These are phyloP conservation scores for Phalacrocorax aristotelis DNA, from an alignment of 2,113 vertebrate species.

Conservation along the genomic window DNA sequence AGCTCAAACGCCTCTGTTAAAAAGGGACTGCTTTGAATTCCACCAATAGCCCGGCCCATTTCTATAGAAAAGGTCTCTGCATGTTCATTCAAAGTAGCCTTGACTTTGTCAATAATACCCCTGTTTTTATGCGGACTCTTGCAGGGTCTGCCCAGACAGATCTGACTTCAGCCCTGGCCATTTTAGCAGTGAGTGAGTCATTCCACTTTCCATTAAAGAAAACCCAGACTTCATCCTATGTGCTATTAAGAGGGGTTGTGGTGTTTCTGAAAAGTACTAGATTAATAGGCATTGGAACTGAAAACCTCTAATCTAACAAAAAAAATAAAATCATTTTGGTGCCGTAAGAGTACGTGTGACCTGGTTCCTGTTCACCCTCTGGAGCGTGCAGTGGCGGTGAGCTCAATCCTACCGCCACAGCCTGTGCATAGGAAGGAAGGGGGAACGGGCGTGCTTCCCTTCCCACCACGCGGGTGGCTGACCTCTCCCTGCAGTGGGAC, in stretches of 20 bases:
- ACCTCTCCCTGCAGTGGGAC: neutral
- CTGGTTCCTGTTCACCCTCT: neutral
- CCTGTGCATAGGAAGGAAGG: neutral
- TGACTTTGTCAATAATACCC: neutral
- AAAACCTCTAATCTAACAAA: neutral
- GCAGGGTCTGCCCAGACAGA: neutral
- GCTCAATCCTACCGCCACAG: rapidly evolving
- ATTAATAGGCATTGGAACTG: neutral
- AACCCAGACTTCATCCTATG: neutral
- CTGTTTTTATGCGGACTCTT: neutral
- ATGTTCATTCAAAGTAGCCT: neutral
- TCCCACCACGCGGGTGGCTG: rapidly evolving
- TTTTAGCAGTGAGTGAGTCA: neutral
- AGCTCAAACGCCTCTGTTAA: neutral
- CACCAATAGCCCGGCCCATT: rapidly evolving
- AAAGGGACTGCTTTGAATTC: neutral
- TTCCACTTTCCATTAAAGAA: neutral
- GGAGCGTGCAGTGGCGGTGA: neutral
- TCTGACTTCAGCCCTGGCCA: neutral
- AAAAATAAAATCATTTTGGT: neutral
- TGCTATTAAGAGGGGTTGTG: neutral
- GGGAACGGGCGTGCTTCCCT: too few species aligned
- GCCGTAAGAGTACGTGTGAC: neutral
- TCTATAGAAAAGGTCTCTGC: neutral
- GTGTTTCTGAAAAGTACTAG: neutral